Conservation (phyloP, 2,888 invertebrate genomes). For the Himalopsyche japonica region DNA sequence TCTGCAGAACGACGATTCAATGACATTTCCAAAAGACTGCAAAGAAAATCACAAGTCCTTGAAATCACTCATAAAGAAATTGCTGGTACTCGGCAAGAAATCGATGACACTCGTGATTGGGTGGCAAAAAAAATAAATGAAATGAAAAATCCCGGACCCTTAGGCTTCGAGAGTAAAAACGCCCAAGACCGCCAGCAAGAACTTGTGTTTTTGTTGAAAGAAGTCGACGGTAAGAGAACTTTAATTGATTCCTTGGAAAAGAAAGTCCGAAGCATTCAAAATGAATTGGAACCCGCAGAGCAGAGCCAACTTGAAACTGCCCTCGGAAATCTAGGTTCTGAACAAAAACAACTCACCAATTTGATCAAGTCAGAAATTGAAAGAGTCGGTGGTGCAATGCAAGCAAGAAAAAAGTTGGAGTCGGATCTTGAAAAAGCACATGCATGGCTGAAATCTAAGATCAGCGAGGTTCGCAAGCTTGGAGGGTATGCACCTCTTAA, state of each 20-base stretch:
- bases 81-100: constrained; percentile 79
- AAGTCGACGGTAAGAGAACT: constrained; percentile 82
- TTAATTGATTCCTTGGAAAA: constrained; percentile 82
- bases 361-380: constrained; percentile 76
- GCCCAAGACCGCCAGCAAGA: constrained; percentile 74
- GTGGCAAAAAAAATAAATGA: constrained; percentile 72
- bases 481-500: constrained; percentile 79
- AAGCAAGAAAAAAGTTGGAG: constrained; percentile 76
- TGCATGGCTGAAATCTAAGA: constrained; percentile 79
- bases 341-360: constrained; percentile 74
- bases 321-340: constrained; percentile 70
- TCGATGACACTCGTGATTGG: constrained; percentile 79
- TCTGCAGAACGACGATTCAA: constrained; percentile 82
- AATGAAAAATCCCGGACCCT: constrained; percentile 66
- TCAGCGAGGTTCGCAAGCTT: constrained; percentile 74
- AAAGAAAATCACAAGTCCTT: constrained; percentile 80
- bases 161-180: constrained; percentile 78
- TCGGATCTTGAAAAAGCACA: constrained; percentile 76
- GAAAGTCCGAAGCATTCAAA: constrained; percentile 79
- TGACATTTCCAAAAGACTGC: constrained; percentile 81
- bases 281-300: constrained; percentile 84
- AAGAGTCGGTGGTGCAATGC: constrained; percentile 68
- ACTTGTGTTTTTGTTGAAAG: constrained; percentile 75
- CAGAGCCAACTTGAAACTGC: constrained; percentile 77
- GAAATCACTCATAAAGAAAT: constrained; percentile 84